Base-by-base conservation (phyloP, 2,113 vertebrate genomes). In the Erythrolamprus reginae region DNA sequence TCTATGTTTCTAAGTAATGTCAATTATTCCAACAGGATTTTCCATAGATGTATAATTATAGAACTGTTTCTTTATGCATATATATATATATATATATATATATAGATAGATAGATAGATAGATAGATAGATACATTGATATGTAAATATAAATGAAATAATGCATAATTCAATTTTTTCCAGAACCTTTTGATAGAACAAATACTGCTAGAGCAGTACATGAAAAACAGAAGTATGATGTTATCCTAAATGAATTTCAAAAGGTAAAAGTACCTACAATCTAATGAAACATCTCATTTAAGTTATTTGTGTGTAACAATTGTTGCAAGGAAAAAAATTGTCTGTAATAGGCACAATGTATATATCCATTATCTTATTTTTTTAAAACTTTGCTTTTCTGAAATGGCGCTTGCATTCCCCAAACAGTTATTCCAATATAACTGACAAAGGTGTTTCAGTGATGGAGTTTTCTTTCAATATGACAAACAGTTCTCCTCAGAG, bases 131-230 rank as follows among this genome's bases (percentile, higher is more conserved):
- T 65, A 65, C 15, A 65, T 33, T 33, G 28, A 17, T 65, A 12
- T 84, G 33, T 77, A 77, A 77, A 77, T 77, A 21, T 42, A 42
- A 42, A 19, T 77, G 23, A 77, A 77, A 42, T 77, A 21, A 77
- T 77, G 9, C 17, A 77, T 77, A 77, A 77, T 77, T 95, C 96
- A 88, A 91, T 92, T 13, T 93, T 93, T 96, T 91, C 24, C 95
- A 99, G 99, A 99, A 94, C 99, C 99, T 17, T 99, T 99, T 97
- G 98, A 99, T 95, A 94, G 98, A 91, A 98, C 98, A 92, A 99
- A 99, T 92, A 99, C 98, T 28, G 99, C 99, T 94, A 98, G 99
- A 96, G 99, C 99, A 51, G 99, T 99, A 93, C 98, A 98, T 90
- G 98, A 99, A 95, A 98, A 98, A 94, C 93, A 96, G 42, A 99